These are phyloP conservation scores for Acrocephalus arundinaceus DNA, from an alignment of 2,113 vertebrate genomes.

Conservation along the genomic window DNA sequence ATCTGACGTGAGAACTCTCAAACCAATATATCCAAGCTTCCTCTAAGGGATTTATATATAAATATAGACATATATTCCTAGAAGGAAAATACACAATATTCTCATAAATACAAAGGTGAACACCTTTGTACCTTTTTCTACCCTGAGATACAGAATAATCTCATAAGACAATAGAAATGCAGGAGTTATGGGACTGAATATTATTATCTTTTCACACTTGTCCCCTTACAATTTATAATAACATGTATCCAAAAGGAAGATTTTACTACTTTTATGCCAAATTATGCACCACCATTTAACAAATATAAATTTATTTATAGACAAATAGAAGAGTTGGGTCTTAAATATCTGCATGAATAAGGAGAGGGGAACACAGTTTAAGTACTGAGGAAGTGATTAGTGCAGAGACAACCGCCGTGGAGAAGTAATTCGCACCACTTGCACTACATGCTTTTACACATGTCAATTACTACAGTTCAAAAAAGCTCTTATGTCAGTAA, in stretches of 20 bases:
- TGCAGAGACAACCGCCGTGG: not conserved
- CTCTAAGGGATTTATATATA: not conserved
- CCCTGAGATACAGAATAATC: not conserved
- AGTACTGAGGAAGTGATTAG: not conserved
- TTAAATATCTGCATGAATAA: not conserved
- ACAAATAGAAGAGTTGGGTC: not conserved
- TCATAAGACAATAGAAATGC: not conserved
- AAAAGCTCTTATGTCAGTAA: not conserved
- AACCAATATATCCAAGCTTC: not conserved
- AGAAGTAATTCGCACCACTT: not conserved
- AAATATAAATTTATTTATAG: not conserved
- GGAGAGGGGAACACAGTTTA: not conserved
- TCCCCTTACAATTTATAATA: not conserved
- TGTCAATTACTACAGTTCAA: not conserved
- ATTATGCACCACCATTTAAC: not conserved
- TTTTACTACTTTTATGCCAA: not conserved
- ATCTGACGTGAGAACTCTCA: not conserved
- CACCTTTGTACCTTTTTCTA: not conserved
- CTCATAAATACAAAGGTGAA: not conserved
- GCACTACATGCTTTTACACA: not conserved
- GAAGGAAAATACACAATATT: not conserved
- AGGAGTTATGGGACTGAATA: not conserved
- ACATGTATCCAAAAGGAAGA: not conserved
- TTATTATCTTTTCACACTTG: not conserved
- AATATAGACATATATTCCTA: not conserved